Conservation (phyloP, 1,140 invertebrate species). For the Drosophila triauraria region DNA sequence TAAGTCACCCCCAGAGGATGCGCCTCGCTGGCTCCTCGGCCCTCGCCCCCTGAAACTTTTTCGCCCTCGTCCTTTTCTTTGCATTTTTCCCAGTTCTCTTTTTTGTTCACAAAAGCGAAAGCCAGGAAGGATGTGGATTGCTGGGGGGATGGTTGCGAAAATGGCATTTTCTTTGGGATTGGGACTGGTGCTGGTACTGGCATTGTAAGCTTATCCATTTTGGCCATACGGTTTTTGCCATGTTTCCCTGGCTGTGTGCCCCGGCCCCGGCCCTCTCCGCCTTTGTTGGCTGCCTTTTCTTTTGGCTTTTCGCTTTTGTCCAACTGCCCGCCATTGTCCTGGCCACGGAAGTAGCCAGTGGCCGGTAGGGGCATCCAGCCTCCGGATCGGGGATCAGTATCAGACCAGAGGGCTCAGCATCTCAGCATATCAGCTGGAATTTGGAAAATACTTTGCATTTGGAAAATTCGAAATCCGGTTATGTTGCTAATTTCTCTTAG, state of each 20-base stretch:
- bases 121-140: slow-evolving; percentile 56
- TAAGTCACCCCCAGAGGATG: slow-evolving; percentile 77
- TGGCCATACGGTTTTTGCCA: slow-evolving; percentile 73
- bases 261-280: background rate
- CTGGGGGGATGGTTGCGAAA: slow-evolving; percentile 40
- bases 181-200: slow-evolving; percentile 7
- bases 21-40: slow-evolving; percentile 47
- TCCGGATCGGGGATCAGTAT: slow-evolving; percentile 5
- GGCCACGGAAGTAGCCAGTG: slow-evolving; percentile 58
- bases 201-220: slow-evolving; percentile 76
- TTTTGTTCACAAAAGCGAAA: slow-evolving; percentile 37
- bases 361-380: slow-evolving; percentile 6
- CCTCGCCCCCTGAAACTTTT: slow-evolving; percentile 33
- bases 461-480: slow-evolving; percentile 69
- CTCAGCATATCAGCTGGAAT: slow-evolving; percentile 26
- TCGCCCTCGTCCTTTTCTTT: slow-evolving; percentile 30
- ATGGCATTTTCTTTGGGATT: slow-evolving; percentile 66
- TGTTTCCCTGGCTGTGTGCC: slow-evolving; percentile 20
- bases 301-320: slow-evolving; percentile 65
- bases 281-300: slow-evolving; percentile 66
- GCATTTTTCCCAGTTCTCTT: slow-evolving; percentile 7
- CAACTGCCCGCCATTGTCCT: slow-evolving; percentile 52
- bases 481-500: slow-evolving; percentile 70
- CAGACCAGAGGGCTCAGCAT: slow-evolving; percentile 2
- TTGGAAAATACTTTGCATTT: slow-evolving; percentile 75